Base-by-base conservation (phyloP, 2,797 vertebrate species). In the Schizopygopsis pylzovi region DNA sequence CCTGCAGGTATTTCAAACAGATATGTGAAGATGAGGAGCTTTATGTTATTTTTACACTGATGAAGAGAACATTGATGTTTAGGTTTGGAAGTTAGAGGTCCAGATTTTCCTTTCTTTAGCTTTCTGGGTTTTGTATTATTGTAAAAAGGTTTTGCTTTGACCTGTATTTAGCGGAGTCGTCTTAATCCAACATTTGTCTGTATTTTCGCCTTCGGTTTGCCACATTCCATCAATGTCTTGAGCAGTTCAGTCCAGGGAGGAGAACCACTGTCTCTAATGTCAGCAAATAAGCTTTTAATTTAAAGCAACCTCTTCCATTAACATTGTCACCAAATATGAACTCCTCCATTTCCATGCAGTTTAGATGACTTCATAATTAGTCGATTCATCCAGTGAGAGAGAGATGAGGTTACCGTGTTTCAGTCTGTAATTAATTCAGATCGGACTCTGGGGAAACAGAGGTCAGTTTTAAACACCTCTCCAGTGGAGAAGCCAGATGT, bases 331-430 rank as follows among this genome's bases (percentile, higher is more conserved):
- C 1, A 25, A 72, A 22, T n/a, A 82, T 49, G 15, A 59, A 70
- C 39, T 76, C 41, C 28, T 54, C n/a, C 22, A 18, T 75, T 84
- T 78, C 75, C 22, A 43, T 39, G 56, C 33, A 73, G 25, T 71
- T 82, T 49, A 63, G 56, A 82, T 75, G 52, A 75, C 75, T 75
- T 83, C 47, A 56, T 84, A 86, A 88, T 83, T 76, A 83, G 68
- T 49, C 33, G 16, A 85, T 85, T 85, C 70, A 82, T 49, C 59
- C 68, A 47, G 39, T 18, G n/a, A 85, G 83, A 67, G 56, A 85
- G 81, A 59, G 25, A 79, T 52, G 25, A 10, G 71, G 54, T 33
- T 71, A 70, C 72, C 56, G 70, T 76, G 72, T 52, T 49, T 52
- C 43, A 20, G 28, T 20, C 71, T 77, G 61, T 77, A 52, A 84